Conservation (phyloP, 2,888 invertebrate genomes). For the Eilema griseolum region DNA sequence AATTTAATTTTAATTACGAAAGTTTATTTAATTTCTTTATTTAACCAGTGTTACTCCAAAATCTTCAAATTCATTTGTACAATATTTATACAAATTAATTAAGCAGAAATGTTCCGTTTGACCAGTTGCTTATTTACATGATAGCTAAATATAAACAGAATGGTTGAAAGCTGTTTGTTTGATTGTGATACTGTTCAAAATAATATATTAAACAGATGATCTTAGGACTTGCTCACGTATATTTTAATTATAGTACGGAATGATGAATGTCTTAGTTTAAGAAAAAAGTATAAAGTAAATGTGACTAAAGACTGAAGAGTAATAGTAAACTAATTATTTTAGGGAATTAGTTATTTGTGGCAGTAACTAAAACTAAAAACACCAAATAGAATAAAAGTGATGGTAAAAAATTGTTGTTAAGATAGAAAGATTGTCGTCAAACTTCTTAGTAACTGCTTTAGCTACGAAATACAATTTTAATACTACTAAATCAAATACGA, state of each 20-base stretch:
- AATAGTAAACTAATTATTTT: not conserved
- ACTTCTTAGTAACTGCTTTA: not conserved
- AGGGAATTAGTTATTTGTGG: not conserved
- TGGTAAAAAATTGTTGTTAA: not conserved
- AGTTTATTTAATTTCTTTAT: not conserved
- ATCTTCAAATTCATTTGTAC: constrained; percentile 11
- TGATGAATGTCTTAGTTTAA: too few species aligned
- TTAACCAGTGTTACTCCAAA: not conserved
- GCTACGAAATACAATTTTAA: not conserved
- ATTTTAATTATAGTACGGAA: not conserved
- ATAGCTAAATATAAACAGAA: constrained; percentile 23
- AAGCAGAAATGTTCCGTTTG: constrained; percentile 21
- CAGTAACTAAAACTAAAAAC: not conserved
- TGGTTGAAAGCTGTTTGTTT: constrained; percentile 13
- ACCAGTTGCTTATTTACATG: constrained; percentile 21
- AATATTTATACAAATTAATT: constrained; percentile 27
- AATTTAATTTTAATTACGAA: not conserved
- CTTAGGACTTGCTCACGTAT: not conserved
- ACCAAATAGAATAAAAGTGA: not conserved
- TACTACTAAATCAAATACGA: not conserved
- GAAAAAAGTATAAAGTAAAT: not conserved
- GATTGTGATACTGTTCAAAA: constrained; percentile 13
- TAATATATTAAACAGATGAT: constrained; percentile 8
- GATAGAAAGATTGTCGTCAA: too few species aligned
- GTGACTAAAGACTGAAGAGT: not conserved